These are phyloP conservation scores for Idaea dimidiata DNA, from an alignment of 2,888 invertebrate genomes.

Conservation along the genomic window DNA sequence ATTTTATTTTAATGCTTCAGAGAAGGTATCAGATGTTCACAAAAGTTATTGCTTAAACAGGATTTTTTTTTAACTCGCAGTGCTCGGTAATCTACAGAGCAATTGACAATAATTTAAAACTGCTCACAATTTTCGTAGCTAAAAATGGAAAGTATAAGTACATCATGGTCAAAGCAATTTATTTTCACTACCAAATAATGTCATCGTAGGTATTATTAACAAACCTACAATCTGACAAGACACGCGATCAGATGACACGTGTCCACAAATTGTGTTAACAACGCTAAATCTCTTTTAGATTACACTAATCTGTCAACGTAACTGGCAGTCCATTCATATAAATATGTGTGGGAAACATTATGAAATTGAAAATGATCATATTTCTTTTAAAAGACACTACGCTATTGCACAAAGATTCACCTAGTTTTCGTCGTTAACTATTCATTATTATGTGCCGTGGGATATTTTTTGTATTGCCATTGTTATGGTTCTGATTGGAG, in stretches of 20 bases:
- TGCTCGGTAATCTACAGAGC: no score
- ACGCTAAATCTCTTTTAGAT: conserved; percentile 74
- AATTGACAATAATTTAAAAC: not conserved
- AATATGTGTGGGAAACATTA: conserved; percentile 74
- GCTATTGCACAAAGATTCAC: conserved; percentile 80
- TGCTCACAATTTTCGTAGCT: conserved; percentile 10
- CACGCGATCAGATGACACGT: conserved; percentile 50
- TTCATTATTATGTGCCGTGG: conserved; percentile 79
- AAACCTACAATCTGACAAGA: conserved; percentile 52
- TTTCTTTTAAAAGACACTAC: conserved; percentile 78
- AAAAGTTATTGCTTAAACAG: no score
- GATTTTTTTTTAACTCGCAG: no score
- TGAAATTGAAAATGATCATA: conserved; percentile 81
- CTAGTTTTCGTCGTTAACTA: conserved; percentile 79
- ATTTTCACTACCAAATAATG: conserved; percentile 30
- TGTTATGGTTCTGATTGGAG: conserved; percentile 70
- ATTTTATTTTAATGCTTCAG: no score
- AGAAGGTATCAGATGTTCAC: no score
- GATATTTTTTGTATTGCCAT: conserved; percentile 69
- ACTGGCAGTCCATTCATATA: conserved; percentile 63
- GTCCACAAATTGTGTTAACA: conserved; percentile 47
- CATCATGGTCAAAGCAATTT: conserved; percentile 14
- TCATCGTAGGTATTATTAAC: conserved; percentile 53
- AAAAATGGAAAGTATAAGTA: conserved; percentile 28
- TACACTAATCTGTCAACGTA: conserved; percentile 74